Conservation (phyloP, 2,113 vertebrate species). For the Pampusana beccarii region DNA sequence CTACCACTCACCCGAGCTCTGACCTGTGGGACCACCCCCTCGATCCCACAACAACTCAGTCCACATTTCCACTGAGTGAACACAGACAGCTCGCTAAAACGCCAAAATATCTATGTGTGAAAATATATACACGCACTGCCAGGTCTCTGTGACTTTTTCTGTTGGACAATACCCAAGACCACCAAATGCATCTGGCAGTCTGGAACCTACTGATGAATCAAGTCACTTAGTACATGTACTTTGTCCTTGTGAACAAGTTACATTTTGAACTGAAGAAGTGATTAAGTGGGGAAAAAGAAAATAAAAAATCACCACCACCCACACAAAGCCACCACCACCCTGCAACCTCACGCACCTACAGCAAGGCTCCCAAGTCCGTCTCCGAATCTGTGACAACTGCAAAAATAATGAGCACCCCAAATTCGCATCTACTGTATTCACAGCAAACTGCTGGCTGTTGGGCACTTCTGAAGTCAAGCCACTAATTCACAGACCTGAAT, state of each 20-base stretch:
- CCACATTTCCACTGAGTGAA: slow-evolving; percentile 27
- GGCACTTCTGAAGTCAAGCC: background rate
- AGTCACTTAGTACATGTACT: slow-evolving; percentile 46
- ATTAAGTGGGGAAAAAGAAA: background rate
- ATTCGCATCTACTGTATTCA: background rate
- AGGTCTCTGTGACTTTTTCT: slow-evolving; percentile 45
- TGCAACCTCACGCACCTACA: rapidly evolving
- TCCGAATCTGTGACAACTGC: background rate
- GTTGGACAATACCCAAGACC: slow-evolving; percentile 70
- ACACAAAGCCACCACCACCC: background rate
- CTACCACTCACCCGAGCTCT: slow-evolving; percentile 32
- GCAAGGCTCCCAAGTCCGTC: background rate
- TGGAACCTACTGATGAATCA: slow-evolving; percentile 61
- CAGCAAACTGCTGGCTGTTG: background rate
- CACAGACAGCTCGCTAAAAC: slow-evolving; percentile 4
- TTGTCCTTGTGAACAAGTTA: slow-evolving; percentile 1
- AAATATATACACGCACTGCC: slow-evolving; percentile 32
- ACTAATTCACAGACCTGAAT: background rate
- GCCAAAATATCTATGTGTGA: slow-evolving; percentile 59
- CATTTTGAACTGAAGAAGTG: background rate
- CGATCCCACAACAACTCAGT: background rate
- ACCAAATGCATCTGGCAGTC: slow-evolving; percentile 67
- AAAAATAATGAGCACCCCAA: background rate
- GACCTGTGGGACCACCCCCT: slow-evolving; percentile 33
- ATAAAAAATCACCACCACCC: no score